Base-by-base conservation (phyloP, 2,113 vertebrate genomes). In the Callocephalon fimbriatum region DNA sequence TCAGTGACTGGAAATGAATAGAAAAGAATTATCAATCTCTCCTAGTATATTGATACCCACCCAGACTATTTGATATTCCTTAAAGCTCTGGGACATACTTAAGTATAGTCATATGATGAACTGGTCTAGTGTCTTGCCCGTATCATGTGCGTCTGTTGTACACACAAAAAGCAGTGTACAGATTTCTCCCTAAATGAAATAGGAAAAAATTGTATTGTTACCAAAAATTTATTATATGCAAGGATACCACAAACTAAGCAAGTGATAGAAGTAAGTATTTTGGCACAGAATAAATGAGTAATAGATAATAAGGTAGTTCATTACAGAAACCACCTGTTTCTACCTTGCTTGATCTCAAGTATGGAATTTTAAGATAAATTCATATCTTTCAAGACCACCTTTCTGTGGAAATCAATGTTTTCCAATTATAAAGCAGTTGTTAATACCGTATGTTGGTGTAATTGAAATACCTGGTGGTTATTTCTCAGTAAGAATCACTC, bases 311-410 rank as follows among this genome's bases (percentile, higher is more conserved):
- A 88, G 38, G 68, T 54, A 44, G 51, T 35, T 95, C 42, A 38
- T 94, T 86, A 82, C 61, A 42, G 59, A 90, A 95, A 71, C 45
- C 67, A 86, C 91, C 66, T 94, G 72, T 44, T 93, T 72, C 75
- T 83, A 67, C 53, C 66, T 94, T 94, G 37, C 74, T 93, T 96
- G 76, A 84, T 97, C 85, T 86, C 74, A 62, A 31, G 42, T 71
- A 48, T 91, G 91, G 81, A 95, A 94, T 73, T 94, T 76, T 78
- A 80, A 95, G 73, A 93, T 86, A 95, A 96, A 88, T 86, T 80
- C 0, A 0, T 95, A 86, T 91, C 89, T 94, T 79, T 67, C 61
- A 68, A 83, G 70, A 48, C 51, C 84, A 95, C 84, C 81, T 90
- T 93, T 85, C 65, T 93, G 15, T 11, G 48, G 42, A 94, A 37